Base-by-base conservation (phyloP, 2,797 vertebrate species). In the Gallinago solitaria region DNA sequence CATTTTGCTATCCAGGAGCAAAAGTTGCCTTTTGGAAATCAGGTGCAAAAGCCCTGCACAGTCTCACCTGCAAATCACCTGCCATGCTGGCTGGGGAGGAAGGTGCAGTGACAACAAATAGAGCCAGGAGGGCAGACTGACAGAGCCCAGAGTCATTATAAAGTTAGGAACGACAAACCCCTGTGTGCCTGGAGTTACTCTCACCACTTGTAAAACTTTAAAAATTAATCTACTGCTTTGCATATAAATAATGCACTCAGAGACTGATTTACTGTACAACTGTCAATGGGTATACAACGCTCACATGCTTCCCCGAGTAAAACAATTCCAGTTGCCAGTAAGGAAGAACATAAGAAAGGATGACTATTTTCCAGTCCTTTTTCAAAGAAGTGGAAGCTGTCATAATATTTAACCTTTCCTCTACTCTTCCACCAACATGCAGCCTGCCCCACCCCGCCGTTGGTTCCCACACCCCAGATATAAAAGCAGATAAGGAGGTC, bases 381-480 rank as follows among this genome's bases (percentile, higher is more conserved):
- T 73, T 69, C 64, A 63, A 86, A 93, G 57, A 86, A 85, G 37
- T 90, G 57, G 88, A 95, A 91, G 71, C 86, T 92, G 94, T 78
- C 93, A 87, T 78, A 84, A 70, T 33, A 56, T 95, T 93, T 96
- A 96, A 95, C 90, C 93, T 95, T 96, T 95, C 81, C 71, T 95
- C 92, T 75, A 63, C 89, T 93, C 82, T 77, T 63, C 61, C 83
- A 90, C 65, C 7, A 4, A 57, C 83, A 83, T 1, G 47, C n/a
- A 88, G 53, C 59, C 79, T 32, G 6, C 63, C 67, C 50, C 37
- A 23, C 69, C 77, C 69, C 0, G 0, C 35, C 2, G 0, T 17
- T 83, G 35, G 37, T 96, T 97, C 97, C 97, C 97, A 98, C 97
- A 98, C 95, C 96, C 95, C 76, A 97, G 97, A 97, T 97, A 97